Base-by-base conservation (phyloP, 30 jellyfish, hydroid and myxozoan species). In the Nemopilema nomurai region DNA sequence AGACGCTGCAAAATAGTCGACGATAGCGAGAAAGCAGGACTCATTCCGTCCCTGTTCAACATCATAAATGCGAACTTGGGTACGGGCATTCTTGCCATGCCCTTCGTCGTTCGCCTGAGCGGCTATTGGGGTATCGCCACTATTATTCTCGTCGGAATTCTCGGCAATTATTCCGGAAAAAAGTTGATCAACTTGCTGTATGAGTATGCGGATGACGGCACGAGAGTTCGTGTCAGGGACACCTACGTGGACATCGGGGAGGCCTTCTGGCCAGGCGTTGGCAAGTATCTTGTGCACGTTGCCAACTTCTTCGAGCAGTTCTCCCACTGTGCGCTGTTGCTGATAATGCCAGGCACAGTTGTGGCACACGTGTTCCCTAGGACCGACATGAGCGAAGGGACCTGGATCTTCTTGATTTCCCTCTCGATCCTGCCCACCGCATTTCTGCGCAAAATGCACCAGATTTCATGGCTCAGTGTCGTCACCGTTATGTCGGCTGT, bases 391-490 rank as follows among this genome's bases (percentile, higher is more conserved):
- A 97, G 96, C 22, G 72, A 89, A 30, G 89, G 82, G 93, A 93
- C 87, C 1, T 94, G 99, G 99, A 94, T 97, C 0, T 28, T 94
- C 74, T 89, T 94, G 17, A 97, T 97, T 16, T 96, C 97, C 16
- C 80, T 94, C 30, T 96, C 97, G 18, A 50, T 94, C 25, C 41
- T 94, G 30, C 99, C 99, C 16, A 94, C 85, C 85, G 85, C 96
- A 0, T 76, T 94, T 28, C 57, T 94, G 65, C 89, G 85, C 71
- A 94, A 89, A 62, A 52, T 94, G 67, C 85, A 96, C 4, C 99
- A 94, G 74, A 97, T 94, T 20, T 96, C 99, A 21, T 94, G 97
- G 97, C 89, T 97, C 8, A 94, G 99, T 53, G 89, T 94, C 53
- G 81, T 94, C 20, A 94, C 99, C 0, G 99, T 94, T 1, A 69